phyloP scores from a whole-genome alignment of 2,113 vertebrate species.

The Amphilophus citrinellus region DNA sequence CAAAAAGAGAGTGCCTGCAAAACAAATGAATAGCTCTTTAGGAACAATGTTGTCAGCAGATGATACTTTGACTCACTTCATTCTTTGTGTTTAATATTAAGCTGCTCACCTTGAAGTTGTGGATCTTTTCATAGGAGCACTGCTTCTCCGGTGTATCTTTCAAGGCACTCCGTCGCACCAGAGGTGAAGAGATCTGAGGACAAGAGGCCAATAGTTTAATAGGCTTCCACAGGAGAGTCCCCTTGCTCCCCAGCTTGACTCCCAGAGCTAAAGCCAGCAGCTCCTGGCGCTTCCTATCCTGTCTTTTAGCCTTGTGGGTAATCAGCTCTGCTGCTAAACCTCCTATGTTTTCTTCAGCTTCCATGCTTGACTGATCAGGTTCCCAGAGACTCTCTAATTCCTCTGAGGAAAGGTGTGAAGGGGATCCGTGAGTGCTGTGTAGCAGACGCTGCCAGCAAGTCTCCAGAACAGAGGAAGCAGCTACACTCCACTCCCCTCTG shows the following conservation, averaged over 20 bases:
- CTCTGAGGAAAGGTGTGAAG: conserved; percentile 70
- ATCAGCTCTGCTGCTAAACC: conserved; percentile 77
- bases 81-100: conserved; percentile 43
- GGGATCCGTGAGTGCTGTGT: conserved; percentile 73
- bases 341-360: conserved; percentile 78
- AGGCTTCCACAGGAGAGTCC: conserved; percentile 93
- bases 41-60: not conserved
- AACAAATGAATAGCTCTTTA: not conserved
- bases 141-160: conserved; percentile 90
- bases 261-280: conserved; percentile 92
- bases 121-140: conserved; percentile 96
- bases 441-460: conserved; percentile 82
- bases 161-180: conserved; percentile 90
- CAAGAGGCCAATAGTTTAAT: conserved; percentile 98
- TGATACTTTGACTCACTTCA: not conserved
- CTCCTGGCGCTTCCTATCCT: conserved; percentile 89
- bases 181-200: conserved; percentile 95
- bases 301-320: conserved; percentile 84
- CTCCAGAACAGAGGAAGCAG: conserved; percentile 81
- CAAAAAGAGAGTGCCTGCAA: not conserved
- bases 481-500: conserved; percentile 85
- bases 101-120: conserved; percentile 97
- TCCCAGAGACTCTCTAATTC: conserved; percentile 84
- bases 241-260: conserved; percentile 89
- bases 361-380: conserved; percentile 76